phyloP scores from a whole-genome alignment of 2,888 invertebrate species.

The Drosophila nr. perissopoda region DNA sequence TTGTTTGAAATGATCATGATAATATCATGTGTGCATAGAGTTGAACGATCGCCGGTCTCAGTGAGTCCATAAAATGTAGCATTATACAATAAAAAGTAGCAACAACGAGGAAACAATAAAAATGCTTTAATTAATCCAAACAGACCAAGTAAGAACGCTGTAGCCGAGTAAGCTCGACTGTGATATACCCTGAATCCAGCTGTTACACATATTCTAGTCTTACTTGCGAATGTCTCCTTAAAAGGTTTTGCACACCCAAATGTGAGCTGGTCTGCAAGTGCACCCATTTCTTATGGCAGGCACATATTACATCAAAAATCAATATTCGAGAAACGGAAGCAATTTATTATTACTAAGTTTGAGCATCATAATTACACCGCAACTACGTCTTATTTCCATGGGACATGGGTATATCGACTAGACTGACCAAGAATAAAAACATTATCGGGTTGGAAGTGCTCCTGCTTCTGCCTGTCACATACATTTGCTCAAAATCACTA shows the following conservation, averaged over 20 bases:
- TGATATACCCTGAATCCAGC: not conserved
- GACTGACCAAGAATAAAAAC: not conserved
- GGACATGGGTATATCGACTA: not conserved
- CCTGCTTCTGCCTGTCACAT: not conserved
- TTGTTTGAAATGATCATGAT: slow-evolving; percentile 46
- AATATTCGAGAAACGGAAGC: not conserved
- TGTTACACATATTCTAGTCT: not conserved
- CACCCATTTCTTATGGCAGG: not conserved
- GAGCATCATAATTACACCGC: too few relatives aligned
- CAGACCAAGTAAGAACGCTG: slow-evolving; percentile 1
- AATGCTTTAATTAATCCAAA: slow-evolving; percentile 63
- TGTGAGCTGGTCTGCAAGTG: not conserved
- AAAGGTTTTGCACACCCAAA: not conserved
- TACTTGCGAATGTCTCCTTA: not conserved
- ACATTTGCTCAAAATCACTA: not conserved
- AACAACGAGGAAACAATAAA: slow-evolving; percentile 72
- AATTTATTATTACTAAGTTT: not conserved
- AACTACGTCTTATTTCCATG: not conserved
- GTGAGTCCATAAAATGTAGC: slow-evolving; percentile 42
- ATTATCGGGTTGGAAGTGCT: not conserved
- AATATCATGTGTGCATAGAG: slow-evolving; percentile 58
- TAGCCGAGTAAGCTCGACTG: not conserved
- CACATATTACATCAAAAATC: not conserved
- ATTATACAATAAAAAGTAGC: slow-evolving; percentile 69
- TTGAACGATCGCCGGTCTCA: slow-evolving; percentile 64